Evolutionary conservation across 2,113 vertebrate species (phyloP).

Genomic region (Sardina pilchardus): DNA sequence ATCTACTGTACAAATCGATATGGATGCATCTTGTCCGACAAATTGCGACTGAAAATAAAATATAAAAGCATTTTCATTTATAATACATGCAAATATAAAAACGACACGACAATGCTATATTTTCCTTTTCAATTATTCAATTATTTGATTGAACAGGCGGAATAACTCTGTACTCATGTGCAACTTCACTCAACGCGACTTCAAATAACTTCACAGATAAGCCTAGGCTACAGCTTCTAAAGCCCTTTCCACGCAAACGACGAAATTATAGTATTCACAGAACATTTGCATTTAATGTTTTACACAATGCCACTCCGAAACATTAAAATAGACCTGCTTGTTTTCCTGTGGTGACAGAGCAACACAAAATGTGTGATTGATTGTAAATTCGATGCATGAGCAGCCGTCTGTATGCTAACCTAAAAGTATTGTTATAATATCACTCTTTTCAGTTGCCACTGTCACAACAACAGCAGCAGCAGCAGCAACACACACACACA

Average conservation of each 20-base stretch:
- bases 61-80: no score
- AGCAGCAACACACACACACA: no score
- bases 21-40: not conserved
- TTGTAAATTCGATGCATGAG: not conserved
- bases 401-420: not conserved
- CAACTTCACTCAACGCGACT: no score
- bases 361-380: not conserved
- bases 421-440: not conserved
- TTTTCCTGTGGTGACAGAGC: not conserved
- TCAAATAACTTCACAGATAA: not conserved
- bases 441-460: not conserved
- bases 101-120: no score
- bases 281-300: not conserved
- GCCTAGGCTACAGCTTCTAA: not conserved
- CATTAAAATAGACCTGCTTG: not conserved
- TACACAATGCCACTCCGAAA: no score
- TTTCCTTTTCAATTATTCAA: no score
- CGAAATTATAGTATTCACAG: not conserved
- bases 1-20: not conserved
- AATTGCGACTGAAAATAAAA: not conserved
- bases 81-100: no score
- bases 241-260: not conserved
- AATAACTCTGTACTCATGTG: no score
- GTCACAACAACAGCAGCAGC: not conserved
- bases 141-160: no score